Evolutionary conservation across 2,888 invertebrate species (phyloP), one percentile per base, ranked within the genome.

Genomic region (Belgica antarctica): DNA sequence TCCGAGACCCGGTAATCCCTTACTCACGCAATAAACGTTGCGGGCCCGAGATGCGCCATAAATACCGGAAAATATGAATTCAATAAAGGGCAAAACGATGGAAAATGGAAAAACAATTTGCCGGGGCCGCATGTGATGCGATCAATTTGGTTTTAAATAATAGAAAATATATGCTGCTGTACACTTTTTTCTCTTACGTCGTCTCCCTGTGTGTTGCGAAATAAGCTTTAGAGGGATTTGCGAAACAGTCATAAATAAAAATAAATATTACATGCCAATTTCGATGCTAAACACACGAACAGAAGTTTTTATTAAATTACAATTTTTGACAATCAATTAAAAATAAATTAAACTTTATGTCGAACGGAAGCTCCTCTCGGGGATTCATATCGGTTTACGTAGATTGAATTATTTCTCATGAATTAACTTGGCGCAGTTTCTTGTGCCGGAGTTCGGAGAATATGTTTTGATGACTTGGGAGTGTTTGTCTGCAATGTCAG

Each of bases 211-310:
- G 28, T 27, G 5, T 19, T 62, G 8, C 27, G 7, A 36, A 36
- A 63, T 63, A 31, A 47, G 65, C 65, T 66, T 66, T 66, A 66
- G 28, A 66, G 27, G 65, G 65, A 66, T 66, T 66, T 66, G 65
- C 65, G 46, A 66, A 12, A 28, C 31, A 66, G 65, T 66, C 47
- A 66, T 66, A 66, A 66, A 66, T 66, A 66, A 27, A 66, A 66
- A 66, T 31, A 52, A 52, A 22, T 19, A 52, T 52, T 52, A 52
- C 52, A 52, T 12, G 52, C 22, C 22, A 8, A 2, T 52, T 19
- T 2, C 52, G 52, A 31, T 8, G 34, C 12, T 52, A 8, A 22
- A 22, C 52, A 8, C 17, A 3, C 17, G 22, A 17, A 2, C 2
- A 12, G 17, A 52, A 7, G 5, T 52, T 52, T 17, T 10, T 52